These are phyloP conservation scores for Hirudo medicinalis DNA, from an alignment of 1,140 invertebrate genomes.

Conservation along the genomic window DNA sequence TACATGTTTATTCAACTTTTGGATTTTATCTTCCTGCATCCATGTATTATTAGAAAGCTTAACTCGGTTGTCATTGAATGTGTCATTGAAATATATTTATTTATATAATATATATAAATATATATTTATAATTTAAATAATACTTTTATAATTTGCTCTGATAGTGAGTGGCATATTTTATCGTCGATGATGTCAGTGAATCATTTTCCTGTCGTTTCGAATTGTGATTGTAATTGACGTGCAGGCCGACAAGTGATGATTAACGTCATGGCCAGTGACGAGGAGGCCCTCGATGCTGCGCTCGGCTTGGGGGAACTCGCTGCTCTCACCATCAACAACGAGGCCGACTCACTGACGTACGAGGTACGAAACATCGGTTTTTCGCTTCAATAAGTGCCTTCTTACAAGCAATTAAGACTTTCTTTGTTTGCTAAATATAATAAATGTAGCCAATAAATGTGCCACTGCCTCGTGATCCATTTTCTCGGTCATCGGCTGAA, in stretches of 20 bases:
- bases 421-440: too few relatives aligned
- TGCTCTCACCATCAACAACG: constrained; percentile 88
- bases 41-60: too few relatives aligned
- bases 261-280: constrained; percentile 39
- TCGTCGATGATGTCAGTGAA: constrained; percentile 14
- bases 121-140: background rate
- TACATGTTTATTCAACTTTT: too few relatives aligned
- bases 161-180: background rate
- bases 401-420: too few relatives aligned
- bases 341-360: constrained; percentile 67
- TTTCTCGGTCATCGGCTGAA: too few relatives aligned
- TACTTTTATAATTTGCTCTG: too few relatives aligned
- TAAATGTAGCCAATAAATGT: too few relatives aligned
- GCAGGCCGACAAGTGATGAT: constrained; percentile 20
- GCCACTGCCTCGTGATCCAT: too few relatives aligned
- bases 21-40: too few relatives aligned
- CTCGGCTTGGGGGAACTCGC: constrained; percentile 85
- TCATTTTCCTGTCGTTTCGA: constrained; percentile 23
- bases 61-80: background rate
- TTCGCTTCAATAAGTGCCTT: too few relatives aligned
- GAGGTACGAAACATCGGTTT: constrained; percentile 50
- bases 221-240: background rate
- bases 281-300: constrained; percentile 62
- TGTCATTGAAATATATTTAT: background rate
- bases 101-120: background rate